These are phyloP conservation scores for Apostichopus parvimensis DNA, from an alignment of 35 echinoderm and acorn worm genomes.

Conservation along the genomic window DNA sequence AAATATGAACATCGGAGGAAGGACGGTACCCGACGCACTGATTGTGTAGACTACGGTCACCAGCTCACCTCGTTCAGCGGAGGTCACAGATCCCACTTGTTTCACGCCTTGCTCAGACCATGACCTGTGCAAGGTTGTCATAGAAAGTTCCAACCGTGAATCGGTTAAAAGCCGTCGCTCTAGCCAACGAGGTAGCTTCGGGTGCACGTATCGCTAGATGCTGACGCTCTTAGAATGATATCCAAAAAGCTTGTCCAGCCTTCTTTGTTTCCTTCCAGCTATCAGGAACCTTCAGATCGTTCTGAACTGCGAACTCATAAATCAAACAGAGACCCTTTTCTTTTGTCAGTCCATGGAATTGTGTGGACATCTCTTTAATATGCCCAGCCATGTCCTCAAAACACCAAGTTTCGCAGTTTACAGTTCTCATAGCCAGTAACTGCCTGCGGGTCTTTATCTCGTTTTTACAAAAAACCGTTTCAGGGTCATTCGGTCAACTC, in stretches of 20 bases:
- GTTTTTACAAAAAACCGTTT: constrained; percentile 18
- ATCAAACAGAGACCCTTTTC: constrained; percentile 34
- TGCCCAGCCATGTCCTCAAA: not conserved
- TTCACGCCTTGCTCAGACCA: constrained; percentile 43
- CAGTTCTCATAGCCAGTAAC: not conserved
- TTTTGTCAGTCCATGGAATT: constrained; percentile 31
- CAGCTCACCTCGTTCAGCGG: constrained; percentile 72
- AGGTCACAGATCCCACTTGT: constrained; percentile 70
- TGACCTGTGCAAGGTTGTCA: constrained; percentile 45
- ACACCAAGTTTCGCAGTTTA: not conserved
- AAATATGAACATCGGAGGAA: constrained; percentile 70
- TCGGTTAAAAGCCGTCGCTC: too few relatives aligned
- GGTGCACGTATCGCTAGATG: constrained; percentile 56
- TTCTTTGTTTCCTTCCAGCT: not conserved
- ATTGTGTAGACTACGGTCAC: constrained; percentile 72
- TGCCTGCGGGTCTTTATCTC: not conserved
- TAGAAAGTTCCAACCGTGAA: constrained; percentile 37
- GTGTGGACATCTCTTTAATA: not conserved
- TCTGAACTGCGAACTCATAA: not conserved
- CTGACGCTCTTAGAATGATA: constrained; percentile 60
- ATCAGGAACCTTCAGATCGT: not conserved
- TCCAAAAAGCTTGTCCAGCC: constrained; percentile 53
- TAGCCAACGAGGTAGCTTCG: constrained; percentile 39
- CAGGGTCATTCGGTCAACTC: constrained; percentile 26
- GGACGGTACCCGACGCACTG: constrained; percentile 41